Evolutionary conservation across 2,888 invertebrate genomes (phyloP).

Genomic region (Bombylius discolor): DNA sequence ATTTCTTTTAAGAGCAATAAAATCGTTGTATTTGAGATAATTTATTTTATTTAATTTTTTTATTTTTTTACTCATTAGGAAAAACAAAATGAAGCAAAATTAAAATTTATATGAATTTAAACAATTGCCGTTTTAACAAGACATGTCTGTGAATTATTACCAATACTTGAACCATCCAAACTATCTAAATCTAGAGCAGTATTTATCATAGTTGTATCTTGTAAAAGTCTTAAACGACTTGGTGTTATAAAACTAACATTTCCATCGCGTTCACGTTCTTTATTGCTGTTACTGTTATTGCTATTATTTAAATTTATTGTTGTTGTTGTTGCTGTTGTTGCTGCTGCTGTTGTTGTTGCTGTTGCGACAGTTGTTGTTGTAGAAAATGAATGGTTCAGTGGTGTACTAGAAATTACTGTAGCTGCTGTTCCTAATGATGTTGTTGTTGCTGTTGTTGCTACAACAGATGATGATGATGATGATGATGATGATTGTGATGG

Average conservation of each 20-base stretch:
- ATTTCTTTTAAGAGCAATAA: no score
- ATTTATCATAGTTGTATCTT: constrained; percentile 84
- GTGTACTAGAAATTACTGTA: neutral
- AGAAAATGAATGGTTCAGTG: constrained; percentile 12
- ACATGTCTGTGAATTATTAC: constrained; percentile 53
- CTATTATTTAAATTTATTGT: neutral
- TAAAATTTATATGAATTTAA: constrained; percentile 11
- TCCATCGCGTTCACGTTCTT: constrained; percentile 13
- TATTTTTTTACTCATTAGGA: no score
- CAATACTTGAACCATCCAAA: constrained; percentile 59
- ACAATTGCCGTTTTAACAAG: constrained; percentile 46
- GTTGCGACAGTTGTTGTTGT: constrained; percentile 10
- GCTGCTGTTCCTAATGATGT: neutral
- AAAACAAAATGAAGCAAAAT: no score
- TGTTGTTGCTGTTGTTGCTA: neutral
- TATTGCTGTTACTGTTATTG: constrained; percentile 3
- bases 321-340: neutral
- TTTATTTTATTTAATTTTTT: no score
- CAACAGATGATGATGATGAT: neutral
- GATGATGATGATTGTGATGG: no score
- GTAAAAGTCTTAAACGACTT: constrained; percentile 61
- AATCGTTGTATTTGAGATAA: no score
- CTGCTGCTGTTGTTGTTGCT: neutral
- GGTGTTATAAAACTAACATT: constrained; percentile 46
- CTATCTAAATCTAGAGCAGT: constrained; percentile 81